Base-by-base conservation (phyloP, 2,888 invertebrate species). In the Ethmia dodecea region DNA sequence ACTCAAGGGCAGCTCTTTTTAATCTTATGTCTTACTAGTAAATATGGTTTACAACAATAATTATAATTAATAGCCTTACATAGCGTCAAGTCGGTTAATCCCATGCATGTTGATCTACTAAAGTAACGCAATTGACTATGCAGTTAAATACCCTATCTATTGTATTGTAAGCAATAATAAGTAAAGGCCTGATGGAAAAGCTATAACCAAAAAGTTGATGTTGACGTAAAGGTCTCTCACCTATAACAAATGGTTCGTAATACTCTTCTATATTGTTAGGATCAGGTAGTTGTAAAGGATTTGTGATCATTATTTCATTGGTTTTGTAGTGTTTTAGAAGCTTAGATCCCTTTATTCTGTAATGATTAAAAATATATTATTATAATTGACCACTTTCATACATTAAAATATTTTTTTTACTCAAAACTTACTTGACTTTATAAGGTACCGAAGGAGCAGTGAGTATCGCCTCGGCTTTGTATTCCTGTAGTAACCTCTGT, bases 391-490 rank as follows among this genome's bases (percentile, higher is more conserved):
- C n/a, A n/a, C n/a, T n/a, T n/a, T n/a, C n/a, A n/a, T 22, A 8
- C 22, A 22, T 9, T 22, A 3, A 16, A 27, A 27, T 28, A 13
- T 28, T 9, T 18, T 27, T 13, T 24, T 28, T 12, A 38, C n/a
- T 15, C 15, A 14, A 18, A 12, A 52, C 76, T 58, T 60, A 84
- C 86, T 74, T 84, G 47, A 89, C 67, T 84, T 92, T 93, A 61
- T 95, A 95, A 0, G 95, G 94, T 1, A 96, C 96, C 37, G 94
- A 94, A 1, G 96, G 96, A 0, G 94, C 92, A 5, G 96, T 96
- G 26, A 95, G 81, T 36, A 96, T 91, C 0, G 94, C 91, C 48
- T 94, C 92, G 0, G 95, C 91, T 42, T 91, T 91, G 68, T 94
- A 91, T 66, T 96, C 96, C 62, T 96, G 95, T 45, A 95, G 89